phyloP scores from a whole-genome alignment of 2,113 vertebrate species.

The Pangasianodon gigas region DNA sequence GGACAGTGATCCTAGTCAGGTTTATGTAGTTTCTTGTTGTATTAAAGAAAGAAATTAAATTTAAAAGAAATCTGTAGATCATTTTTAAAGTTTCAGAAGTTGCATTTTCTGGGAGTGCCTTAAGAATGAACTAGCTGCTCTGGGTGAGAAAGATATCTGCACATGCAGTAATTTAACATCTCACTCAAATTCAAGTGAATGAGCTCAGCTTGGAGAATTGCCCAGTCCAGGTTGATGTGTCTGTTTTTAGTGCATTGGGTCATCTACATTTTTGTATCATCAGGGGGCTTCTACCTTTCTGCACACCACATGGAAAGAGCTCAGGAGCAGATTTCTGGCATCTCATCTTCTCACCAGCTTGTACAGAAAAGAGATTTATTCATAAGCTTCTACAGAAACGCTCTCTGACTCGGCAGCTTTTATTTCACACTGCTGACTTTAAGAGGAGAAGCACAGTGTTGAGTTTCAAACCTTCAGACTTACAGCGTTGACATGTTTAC shows the following conservation, averaged over 20 bases:
- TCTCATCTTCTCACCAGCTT: background rate
- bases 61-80: background rate
- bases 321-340: background rate
- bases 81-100: background rate
- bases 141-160: background rate
- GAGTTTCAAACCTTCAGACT: background rate
- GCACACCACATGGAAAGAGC: background rate
- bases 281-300: no score
- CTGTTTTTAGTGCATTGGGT: background rate
- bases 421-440: background rate
- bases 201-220: background rate
- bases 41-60: background rate
- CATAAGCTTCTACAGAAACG: background rate
- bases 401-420: background rate
- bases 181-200: background rate
- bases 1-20: background rate
- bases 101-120: background rate
- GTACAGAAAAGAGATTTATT: background rate
- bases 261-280: background rate
- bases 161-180: background rate
- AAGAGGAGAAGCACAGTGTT: background rate
- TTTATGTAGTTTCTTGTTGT: background rate
- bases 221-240: background rate
- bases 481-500: constrained; percentile 12
- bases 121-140: background rate